Evolutionary conservation across 1,140 invertebrate species (phyloP), one percentile per base, ranked within the genome.

Genomic region (Dendrolimus kikuchii): DNA sequence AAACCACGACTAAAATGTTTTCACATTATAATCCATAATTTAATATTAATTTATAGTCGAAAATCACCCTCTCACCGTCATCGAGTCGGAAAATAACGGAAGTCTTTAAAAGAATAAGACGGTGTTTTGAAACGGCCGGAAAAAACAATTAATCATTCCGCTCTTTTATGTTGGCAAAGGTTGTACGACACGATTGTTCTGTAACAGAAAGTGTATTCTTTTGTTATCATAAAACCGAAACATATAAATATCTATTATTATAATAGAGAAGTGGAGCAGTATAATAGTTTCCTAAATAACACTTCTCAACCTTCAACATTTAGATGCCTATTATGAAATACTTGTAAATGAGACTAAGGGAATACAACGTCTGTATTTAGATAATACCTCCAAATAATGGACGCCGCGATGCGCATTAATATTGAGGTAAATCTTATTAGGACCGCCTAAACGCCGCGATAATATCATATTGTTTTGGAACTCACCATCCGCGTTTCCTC

Each of bases 351-450:
- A 59, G 60, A 63, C 53, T 55, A 58, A 57, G 46, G 61, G 57
- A 65, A 67, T 60, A 62, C 61, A 59, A 53, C 53, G 66, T 57
- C 59, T 62, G 65, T 77, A 69, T 75, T 81, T 68, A 77, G 75
- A 81, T 74, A 81, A 81, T 82, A 76, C 73, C 71, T 71, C 66
- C 59, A 73, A 81, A 86, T 84, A 84, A 86, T 84, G 70, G 79
- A 82, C 64, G 66, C 76, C 70, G 54, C 71, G 77, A 81, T 80
- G 81, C 77, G 79, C 68, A 84, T 84, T 78, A 84, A 82, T 80
- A 81, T 79, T 84, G 71, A 82, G 69, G 79, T 77, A 86, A 86
- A 86, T 86, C 82, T 86, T 86, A 86, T 84, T 86, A 86, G 77
- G 78, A 72, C 74, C 76, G 71, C 71, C 68, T 82, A 78, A 81